These are phyloP conservation scores for Xestia ashworthii DNA, from an alignment of 2,888 invertebrate species.

Conservation along the genomic window DNA sequence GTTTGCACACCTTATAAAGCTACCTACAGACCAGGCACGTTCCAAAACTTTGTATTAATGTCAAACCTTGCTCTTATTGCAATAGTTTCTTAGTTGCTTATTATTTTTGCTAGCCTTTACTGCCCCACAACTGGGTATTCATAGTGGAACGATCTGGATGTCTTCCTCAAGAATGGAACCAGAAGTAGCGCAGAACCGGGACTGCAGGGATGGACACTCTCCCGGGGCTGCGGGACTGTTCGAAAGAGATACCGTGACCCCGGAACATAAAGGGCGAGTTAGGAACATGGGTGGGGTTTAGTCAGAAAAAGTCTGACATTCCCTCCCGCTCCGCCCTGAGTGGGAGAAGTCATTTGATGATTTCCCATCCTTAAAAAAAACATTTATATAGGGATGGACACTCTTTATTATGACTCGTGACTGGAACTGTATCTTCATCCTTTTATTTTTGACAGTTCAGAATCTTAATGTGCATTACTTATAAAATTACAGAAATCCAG, in stretches of 20 bases:
- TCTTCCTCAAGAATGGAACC: background rate
- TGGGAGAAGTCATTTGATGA: too few species aligned
- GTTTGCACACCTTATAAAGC: background rate
- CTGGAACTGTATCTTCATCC: background rate
- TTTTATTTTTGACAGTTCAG: background rate
- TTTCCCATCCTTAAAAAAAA: too few species aligned
- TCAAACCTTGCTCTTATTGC: background rate
- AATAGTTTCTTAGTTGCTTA: background rate
- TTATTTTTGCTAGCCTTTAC: background rate
- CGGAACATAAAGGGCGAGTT: too few species aligned
- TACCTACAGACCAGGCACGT: background rate
- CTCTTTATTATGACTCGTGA: background rate
- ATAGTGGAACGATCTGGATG: background rate
- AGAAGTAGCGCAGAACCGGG: background rate
- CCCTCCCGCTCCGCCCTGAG: too few species aligned
- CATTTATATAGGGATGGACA: background rate
- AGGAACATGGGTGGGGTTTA: too few species aligned
- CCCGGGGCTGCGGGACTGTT: too few species aligned
- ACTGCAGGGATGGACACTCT: background rate
- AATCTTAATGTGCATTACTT: too few species aligned
- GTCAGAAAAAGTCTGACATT: too few species aligned
- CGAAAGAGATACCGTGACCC: too few species aligned
- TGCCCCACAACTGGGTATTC: background rate
- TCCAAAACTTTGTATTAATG: background rate
- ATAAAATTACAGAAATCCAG: constrained; percentile 64